Evolutionary conservation across 2,888 invertebrate species (phyloP).

Genomic region (Macrosoma leucophasiata): DNA sequence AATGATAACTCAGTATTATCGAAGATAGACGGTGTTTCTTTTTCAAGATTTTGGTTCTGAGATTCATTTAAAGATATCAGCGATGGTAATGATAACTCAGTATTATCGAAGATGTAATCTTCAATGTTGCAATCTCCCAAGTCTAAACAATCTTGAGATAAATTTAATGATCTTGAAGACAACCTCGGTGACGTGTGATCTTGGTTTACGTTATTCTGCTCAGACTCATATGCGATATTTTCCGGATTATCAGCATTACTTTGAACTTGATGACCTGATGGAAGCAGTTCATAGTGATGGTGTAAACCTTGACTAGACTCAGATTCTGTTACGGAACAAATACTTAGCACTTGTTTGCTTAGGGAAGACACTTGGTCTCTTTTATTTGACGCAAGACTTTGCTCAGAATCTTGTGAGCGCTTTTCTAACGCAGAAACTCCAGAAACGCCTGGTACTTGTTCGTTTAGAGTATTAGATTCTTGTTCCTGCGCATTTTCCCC

Average conservation of each 20-base stretch:
- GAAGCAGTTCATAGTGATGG: slow-evolving; percentile 7
- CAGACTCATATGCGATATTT: slow-evolving; percentile 11
- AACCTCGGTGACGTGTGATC: too few relatives aligned
- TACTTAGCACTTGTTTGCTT: slow-evolving; percentile 10
- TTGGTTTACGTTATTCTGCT: slow-evolving; percentile 13
- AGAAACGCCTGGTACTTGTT: too few relatives aligned
- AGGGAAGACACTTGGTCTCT: slow-evolving; percentile 7
- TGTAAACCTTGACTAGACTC: slow-evolving; percentile 9
- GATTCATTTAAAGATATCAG: slow-evolving; percentile 19
- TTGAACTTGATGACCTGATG: slow-evolving; percentile 11
- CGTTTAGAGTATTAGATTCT: slow-evolving; percentile 13
- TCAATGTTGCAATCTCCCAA: slow-evolving; percentile 15
- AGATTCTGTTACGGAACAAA: slow-evolving; percentile 10
- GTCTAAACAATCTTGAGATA: slow-evolving; percentile 17
- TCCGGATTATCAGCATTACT: slow-evolving; percentile 6
- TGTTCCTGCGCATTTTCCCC: slow-evolving; percentile 16
- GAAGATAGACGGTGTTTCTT: slow-evolving; percentile 14
- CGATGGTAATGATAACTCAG: slow-evolving; percentile 17
- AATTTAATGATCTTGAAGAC: slow-evolving; percentile 10
- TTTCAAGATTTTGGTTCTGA: slow-evolving; percentile 14
- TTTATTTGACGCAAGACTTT: slow-evolving; percentile 8
- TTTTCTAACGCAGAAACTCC: slow-evolving; percentile 9
- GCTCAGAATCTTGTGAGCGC: slow-evolving; percentile 10
- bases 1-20: slow-evolving; percentile 21
- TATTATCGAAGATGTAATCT: slow-evolving; percentile 19